A percentile compares a stretch with the other conserved stretches of the same genome.
phyloP scores from a whole-genome alignment of 2,113 vertebrate genomes.

The Percina caprodes region DNA sequence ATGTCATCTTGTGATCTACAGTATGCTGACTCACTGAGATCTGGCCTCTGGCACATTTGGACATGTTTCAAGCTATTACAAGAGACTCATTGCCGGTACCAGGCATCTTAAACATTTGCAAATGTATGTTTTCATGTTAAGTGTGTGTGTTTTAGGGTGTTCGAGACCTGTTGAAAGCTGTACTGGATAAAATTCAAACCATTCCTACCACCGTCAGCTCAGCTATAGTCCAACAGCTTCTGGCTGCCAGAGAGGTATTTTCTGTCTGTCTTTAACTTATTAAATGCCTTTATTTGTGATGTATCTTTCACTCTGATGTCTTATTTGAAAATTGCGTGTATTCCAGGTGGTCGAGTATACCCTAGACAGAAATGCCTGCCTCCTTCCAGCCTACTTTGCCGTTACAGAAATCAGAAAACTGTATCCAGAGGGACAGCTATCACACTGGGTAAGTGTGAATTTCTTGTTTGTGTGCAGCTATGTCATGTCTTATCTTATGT shows the following conservation, averaged over 20 bases:
- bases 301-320: background rate
- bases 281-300: background rate
- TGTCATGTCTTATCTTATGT: background rate
- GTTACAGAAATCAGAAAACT: constrained; percentile 97
- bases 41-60: background rate
- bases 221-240: constrained; percentile 95
- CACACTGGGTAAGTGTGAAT: constrained; percentile 91
- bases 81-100: too few species aligned
- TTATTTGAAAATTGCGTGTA: background rate
- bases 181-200: constrained; percentile 96
- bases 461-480: background rate
- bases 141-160: constrained; percentile 87
- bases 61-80: background rate
- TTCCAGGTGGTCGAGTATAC: constrained; percentile 96
- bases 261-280: background rate
- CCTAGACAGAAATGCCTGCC: constrained; percentile 96
- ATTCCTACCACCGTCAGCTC: constrained; percentile 97
- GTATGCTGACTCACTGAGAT: background rate
- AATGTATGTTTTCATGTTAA: background rate
- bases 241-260: constrained; percentile 93
- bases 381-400: constrained; percentile 97
- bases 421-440: constrained; percentile 96
- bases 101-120: too few species aligned
- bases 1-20: too few species aligned
- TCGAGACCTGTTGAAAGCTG: constrained; percentile 93